Conservation (phyloP, 2,888 invertebrate species). For the Caenorhabditis sp. region DNA sequence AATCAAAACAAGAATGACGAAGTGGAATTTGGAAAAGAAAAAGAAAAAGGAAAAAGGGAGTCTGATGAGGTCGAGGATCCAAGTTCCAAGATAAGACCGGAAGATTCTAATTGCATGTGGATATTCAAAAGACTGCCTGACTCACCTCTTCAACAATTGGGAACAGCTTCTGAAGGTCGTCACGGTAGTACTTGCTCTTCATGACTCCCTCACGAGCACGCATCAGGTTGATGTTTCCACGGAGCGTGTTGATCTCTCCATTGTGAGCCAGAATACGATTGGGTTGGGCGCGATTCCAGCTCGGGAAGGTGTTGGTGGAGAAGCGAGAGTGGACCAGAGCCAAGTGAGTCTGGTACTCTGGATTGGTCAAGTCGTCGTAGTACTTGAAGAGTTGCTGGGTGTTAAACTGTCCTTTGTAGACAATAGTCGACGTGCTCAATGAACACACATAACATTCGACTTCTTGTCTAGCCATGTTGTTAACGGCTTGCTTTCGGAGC, state of each 20-base stretch:
- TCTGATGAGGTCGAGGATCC: background rate
- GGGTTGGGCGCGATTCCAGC: conserved; percentile 99
- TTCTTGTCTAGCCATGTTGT: conserved; percentile 91
- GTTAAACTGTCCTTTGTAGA: conserved; percentile 98
- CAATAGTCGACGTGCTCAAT: conserved; percentile 91
- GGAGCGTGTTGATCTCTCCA: conserved; percentile 98
- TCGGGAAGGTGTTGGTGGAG: conserved; percentile 99
- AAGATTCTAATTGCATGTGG: background rate
- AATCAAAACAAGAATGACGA: conserved; percentile 41
- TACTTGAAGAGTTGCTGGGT: conserved; percentile 94
- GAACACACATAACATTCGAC: conserved; percentile 97
- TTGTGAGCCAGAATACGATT: conserved; percentile 96
- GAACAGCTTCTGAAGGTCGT: conserved; percentile 90
- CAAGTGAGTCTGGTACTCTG: conserved; percentile 92
- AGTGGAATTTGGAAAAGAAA: too few relatives aligned
- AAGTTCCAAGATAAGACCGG: background rate
- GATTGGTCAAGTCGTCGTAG: conserved; percentile 86
- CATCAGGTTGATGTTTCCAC: conserved; percentile 99
- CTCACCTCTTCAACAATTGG: conserved; percentile 91
- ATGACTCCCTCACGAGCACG: conserved; percentile 89
- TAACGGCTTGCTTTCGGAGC: conserved; percentile 94
- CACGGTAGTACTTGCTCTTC: conserved; percentile 87
- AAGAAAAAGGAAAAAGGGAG: background rate
- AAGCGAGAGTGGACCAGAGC: conserved; percentile 98
- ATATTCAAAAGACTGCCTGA: background rate